Evolutionary conservation across 2,113 vertebrate genomes (phyloP).

Genomic region (Galemys pyrenaicus): DNA sequence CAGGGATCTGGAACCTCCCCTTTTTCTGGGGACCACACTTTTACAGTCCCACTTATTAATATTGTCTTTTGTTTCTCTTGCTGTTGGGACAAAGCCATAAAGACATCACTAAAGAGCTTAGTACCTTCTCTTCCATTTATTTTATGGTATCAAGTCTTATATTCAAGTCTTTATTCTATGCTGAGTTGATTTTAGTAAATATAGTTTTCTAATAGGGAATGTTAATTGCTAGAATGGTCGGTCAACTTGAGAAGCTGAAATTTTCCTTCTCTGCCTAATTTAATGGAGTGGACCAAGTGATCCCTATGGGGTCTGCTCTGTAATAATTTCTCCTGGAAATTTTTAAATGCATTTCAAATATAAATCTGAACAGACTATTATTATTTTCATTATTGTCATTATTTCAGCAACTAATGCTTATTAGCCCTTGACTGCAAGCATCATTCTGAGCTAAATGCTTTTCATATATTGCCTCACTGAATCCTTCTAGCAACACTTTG

Average conservation of each 20-base stretch:
- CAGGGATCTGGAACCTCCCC: no score
- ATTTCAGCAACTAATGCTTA: not conserved
- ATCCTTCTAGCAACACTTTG: not conserved
- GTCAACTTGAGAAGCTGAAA: slow-evolving; percentile 29
- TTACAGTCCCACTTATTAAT: no score
- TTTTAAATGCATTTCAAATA: not conserved
- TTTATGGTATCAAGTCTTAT: no score
- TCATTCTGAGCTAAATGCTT: slow-evolving; percentile 18
- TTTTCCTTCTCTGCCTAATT: slow-evolving; percentile 37
- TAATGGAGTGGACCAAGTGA: not conserved
- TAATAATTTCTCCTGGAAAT: not conserved
- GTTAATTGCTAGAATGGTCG: slow-evolving; percentile 4
- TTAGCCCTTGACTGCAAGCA: not conserved
- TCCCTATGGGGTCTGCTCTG: not conserved
- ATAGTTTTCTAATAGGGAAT: slow-evolving; percentile 42
- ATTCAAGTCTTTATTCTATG: no score
- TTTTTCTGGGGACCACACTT: no score
- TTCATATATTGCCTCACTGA: not conserved
- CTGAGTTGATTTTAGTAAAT: not conserved
- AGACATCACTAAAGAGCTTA: no score
- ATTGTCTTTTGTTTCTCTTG: no score
- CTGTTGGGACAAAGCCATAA: no score
- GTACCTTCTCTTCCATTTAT: no score
- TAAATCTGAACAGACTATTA: slow-evolving; percentile 14
- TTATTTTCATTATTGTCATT: not conserved